Conservation (phyloP, 2,888 invertebrate species). For the Morpho helenor region DNA sequence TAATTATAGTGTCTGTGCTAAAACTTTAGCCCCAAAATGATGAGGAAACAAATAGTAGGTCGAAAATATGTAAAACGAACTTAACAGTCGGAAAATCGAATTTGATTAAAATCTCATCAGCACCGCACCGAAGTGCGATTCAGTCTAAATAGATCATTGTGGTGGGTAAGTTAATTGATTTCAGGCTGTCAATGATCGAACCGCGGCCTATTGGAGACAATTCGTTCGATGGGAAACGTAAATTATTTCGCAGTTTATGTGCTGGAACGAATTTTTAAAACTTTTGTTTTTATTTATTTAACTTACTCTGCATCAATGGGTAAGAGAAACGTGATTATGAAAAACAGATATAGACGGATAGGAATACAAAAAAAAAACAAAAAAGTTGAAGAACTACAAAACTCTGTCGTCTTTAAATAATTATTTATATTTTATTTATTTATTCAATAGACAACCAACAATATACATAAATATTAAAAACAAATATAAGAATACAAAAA, state of each 20-base stretch:
- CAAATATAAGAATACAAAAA: too few relatives aligned
- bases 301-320: too few relatives aligned
- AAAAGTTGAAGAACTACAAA: too few relatives aligned
- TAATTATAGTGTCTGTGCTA: neutral
- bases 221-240: constrained; percentile 1
- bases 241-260: neutral
- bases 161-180: constrained; percentile 8
- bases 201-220: constrained; percentile 4
- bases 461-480: too few relatives aligned
- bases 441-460: too few relatives aligned
- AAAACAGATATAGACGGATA: too few relatives aligned
- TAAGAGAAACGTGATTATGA: too few relatives aligned
- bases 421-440: too few relatives aligned
- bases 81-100: constrained; percentile 2
- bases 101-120: constrained; percentile 7
- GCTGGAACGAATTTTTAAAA: too few relatives aligned
- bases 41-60: neutral
- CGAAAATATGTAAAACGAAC: neutral
- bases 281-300: too few relatives aligned
- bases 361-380: too few relatives aligned
- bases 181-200: constrained; percentile 1
- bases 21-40: neutral
- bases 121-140: neutral
- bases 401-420: too few relatives aligned
- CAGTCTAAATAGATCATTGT: constrained; percentile 4